phyloP scores from a whole-genome alignment of 2,888 invertebrate species.

The Julus scandinavius region DNA sequence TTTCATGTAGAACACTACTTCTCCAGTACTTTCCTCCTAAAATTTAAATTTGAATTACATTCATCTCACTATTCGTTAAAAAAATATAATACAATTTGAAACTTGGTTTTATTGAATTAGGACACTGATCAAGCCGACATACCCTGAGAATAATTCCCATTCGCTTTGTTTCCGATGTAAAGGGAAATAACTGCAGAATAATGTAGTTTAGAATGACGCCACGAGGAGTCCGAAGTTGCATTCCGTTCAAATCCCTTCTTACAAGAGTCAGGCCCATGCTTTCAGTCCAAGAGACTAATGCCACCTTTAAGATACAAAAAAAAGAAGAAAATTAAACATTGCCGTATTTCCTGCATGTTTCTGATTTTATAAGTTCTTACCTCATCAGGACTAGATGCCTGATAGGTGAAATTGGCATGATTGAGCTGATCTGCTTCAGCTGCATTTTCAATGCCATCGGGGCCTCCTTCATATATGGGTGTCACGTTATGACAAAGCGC shows the following conservation, averaged over 20 bases:
- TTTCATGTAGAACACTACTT: constrained; percentile 95
- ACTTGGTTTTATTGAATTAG: no score
- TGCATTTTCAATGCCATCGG: constrained; percentile 57
- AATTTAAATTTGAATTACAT: constrained; percentile 59
- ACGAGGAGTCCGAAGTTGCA: constrained; percentile 69
- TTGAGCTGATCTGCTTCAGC: constrained; percentile 61
- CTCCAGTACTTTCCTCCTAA: constrained; percentile 78
- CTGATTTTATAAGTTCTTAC: constrained; percentile 63
- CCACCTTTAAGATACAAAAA: constrained; percentile 68
- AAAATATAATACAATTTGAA: no score
- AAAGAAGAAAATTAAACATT: not conserved
- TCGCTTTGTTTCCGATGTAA: constrained; percentile 79
- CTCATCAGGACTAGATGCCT: constrained; percentile 82
- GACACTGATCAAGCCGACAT: constrained; percentile 54
- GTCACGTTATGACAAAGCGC: constrained; percentile 99
- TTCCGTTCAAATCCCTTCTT: constrained; percentile 70
- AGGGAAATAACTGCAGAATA: constrained; percentile 77
- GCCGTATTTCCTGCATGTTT: not conserved
- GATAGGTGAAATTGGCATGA: constrained; percentile 69
- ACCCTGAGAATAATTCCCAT: constrained; percentile 81
- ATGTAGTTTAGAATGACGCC: constrained; percentile 71
- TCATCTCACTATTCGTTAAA: no score
- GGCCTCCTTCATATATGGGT: constrained; percentile 83
- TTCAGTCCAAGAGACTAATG: constrained; percentile 79
- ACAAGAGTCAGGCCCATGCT: constrained; percentile 74